phyloP scores from a whole-genome alignment of 2,113 vertebrate genomes.

The Excalfactoria chinensis region DNA sequence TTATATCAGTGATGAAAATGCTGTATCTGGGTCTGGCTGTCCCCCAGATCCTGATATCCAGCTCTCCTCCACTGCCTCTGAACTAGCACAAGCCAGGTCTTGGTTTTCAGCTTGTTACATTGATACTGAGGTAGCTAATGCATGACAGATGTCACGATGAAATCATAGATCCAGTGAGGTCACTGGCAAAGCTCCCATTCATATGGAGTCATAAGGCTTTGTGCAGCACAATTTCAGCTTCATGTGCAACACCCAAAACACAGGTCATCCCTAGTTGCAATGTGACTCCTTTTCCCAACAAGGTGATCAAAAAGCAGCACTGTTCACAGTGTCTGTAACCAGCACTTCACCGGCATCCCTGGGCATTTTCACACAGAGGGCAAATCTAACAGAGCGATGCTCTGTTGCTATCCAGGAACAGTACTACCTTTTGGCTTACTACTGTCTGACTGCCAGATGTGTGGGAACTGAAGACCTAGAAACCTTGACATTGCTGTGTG shows the following conservation, averaged over 20 bases:
- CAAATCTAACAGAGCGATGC: background rate
- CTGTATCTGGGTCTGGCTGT: background rate
- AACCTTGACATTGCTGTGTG: background rate
- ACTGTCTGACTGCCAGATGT: background rate
- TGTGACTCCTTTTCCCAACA: background rate
- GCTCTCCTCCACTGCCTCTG: background rate
- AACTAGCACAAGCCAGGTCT: background rate
- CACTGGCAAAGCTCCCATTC: constrained; percentile 15
- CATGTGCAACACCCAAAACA: background rate
- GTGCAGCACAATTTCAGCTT: constrained; percentile 6
- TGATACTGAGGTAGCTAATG: constrained; percentile 30
- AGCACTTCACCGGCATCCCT: background rate
- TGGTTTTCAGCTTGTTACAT: constrained; percentile 40
- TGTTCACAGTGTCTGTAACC: background rate
- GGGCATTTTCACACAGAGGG: background rate
- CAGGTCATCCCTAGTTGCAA: background rate
- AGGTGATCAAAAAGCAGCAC: fast-evolving
- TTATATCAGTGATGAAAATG: constrained; percentile 1
- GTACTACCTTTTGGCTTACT: background rate
- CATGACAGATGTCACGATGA: constrained; percentile 33
- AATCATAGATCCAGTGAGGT: constrained; percentile 44
- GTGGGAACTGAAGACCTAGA: background rate
- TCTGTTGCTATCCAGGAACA: background rate
- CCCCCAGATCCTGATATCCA: background rate
- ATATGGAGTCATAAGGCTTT: constrained; percentile 8